Percentiles rank a stretch among this genome's conserved stretches.
phyloP scores from a whole-genome alignment of 2,797 vertebrate genomes.

The Pangasius djambal region DNA sequence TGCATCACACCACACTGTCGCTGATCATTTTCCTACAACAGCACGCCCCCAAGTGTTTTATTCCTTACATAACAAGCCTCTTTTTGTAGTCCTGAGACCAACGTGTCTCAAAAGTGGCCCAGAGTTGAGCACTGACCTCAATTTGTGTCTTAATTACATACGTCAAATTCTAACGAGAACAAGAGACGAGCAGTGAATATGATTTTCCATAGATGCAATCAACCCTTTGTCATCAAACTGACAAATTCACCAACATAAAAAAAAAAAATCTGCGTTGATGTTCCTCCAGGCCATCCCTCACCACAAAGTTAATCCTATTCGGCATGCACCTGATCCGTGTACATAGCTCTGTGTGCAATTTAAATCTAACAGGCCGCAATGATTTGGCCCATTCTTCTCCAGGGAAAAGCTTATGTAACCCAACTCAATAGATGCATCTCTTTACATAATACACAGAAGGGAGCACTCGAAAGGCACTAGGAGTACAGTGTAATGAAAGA shows the following conservation, averaged over 20 bases:
- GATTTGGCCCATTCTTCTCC: conserved; percentile 7
- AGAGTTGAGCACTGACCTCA: conserved; percentile 6
- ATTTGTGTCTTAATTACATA: background rate
- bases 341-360: background rate
- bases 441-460: conserved; percentile 35
- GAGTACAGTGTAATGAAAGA: background rate
- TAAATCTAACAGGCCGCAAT: conserved; percentile 17
- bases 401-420: conserved; percentile 33
- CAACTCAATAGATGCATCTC: conserved; percentile 18
- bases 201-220: background rate
- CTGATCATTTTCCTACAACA: background rate
- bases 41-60: background rate
- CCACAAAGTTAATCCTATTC: background rate
- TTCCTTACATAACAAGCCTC: background rate
- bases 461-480: background rate
- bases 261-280: background rate
- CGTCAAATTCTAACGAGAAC: background rate
- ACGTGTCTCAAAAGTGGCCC: background rate
- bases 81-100: background rate
- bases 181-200: background rate
- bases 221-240: background rate
- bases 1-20: background rate
- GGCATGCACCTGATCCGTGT: background rate
- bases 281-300: background rate
- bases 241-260: background rate